Evolutionary conservation across 2,113 vertebrate species (phyloP).

Genomic region (Cephalopterus ornatus): DNA sequence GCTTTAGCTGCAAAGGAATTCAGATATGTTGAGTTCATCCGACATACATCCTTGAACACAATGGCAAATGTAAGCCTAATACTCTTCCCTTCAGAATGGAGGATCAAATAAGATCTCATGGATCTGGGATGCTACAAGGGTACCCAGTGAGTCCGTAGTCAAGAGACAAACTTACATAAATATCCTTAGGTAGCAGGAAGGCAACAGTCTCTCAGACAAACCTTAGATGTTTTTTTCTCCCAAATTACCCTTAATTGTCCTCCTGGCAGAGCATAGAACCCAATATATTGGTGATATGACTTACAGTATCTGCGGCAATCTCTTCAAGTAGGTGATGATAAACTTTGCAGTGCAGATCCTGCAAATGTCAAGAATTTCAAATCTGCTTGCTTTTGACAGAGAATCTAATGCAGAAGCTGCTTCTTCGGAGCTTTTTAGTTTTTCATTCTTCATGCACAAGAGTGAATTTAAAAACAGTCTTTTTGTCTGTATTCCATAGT

Average conservation of each 20-base stretch:
- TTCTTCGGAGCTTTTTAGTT: not conserved
- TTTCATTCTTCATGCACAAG: not conserved
- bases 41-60: rapidly evolving
- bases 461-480: not conserved
- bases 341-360: not conserved
- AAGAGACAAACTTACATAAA: not conserved
- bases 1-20: not conserved
- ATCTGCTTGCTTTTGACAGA: not conserved
- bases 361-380: not conserved
- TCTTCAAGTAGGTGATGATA: not conserved
- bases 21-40: no score
- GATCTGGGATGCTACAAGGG: not conserved
- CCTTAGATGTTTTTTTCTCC: not conserved
- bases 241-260: not conserved
- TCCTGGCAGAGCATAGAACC: not conserved
- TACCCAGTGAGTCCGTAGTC: not conserved
- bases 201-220: not conserved
- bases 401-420: not conserved
- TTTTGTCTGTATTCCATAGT: not conserved
- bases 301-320: not conserved
- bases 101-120: not conserved
- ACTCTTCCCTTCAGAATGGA: not conserved
- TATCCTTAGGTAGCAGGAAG: not conserved
- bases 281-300: not conserved
- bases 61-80: not conserved